Base-by-base conservation (phyloP, 2,888 invertebrate species). In the Drosophila monieri region DNA sequence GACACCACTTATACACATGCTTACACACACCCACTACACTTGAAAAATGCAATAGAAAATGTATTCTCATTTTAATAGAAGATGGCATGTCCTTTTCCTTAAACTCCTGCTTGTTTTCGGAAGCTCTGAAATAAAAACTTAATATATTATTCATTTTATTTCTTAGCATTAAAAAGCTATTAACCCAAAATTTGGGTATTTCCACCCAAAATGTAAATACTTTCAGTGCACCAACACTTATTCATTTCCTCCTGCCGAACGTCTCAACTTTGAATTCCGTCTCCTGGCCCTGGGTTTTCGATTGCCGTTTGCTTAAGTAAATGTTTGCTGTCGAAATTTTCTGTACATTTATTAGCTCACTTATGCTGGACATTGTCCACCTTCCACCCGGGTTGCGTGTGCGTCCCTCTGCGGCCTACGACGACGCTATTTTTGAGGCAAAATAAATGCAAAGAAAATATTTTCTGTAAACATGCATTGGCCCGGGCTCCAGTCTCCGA, bases 401-500 rank as follows among this genome's bases (percentile, higher is more conserved):
- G 74, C 78, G 78, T 80, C 78, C 56, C 78, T 75, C 30, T 46
- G 25, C 46, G 51, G 5, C 35, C 15, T n/a, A 9, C 9, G 9
- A 9, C 9, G 9, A 44, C 21, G 10, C 9, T 3, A 32, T 41
- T 55, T 41, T 30, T 27, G 25, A n/a, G 54, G 12, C 48, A 59
- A 76, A 80, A 80, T 85, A 85, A 80, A 85, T 81, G 74, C 85
- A 79, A 85, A 77, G 80, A 81, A 85, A 81, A 85, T 77, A 83
- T 81, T 81, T 83, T 81, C 68, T 70, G 83, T 83, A 81, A 81
- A 81, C 80, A 83, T 39, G 75, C 73, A 80, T 70, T 80, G 71
- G 58, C 67, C 61, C 44, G 35, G 35, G 14, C 12, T 37, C 25
- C 18, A 9, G 18, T 27, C 51, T 76, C 37, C 12, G 37, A 37